Evolutionary conservation across 2,888 invertebrate species (phyloP).

Genomic region (Electrophaes corylata): DNA sequence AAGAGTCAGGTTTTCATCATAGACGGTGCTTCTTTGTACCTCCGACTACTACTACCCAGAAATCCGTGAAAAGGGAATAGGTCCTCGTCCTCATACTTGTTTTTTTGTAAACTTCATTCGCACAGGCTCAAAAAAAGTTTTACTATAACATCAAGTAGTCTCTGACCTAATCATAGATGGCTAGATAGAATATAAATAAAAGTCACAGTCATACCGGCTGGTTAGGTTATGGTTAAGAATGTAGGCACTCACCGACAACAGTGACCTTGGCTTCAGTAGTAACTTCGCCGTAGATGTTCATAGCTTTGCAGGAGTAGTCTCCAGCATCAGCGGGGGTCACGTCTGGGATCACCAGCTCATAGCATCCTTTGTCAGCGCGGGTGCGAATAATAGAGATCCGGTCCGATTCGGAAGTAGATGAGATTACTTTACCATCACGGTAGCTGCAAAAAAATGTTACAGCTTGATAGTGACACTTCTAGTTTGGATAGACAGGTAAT

Average conservation of each 20-base stretch:
- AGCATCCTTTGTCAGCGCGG: conserved; percentile 92
- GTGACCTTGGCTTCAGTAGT: conserved; percentile 90
- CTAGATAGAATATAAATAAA: too few relatives aligned
- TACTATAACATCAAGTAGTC: too few relatives aligned
- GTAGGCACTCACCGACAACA: conserved; percentile 87
- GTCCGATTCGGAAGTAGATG: conserved; percentile 86
- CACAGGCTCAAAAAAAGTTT: too few relatives aligned
- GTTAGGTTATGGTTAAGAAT: background rate
- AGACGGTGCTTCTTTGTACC: too few relatives aligned
- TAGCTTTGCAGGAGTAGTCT: conserved; percentile 92
- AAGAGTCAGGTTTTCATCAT: too few relatives aligned
- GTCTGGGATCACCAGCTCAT: conserved; percentile 93
- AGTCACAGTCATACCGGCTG: background rate
- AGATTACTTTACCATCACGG: conserved; percentile 91
- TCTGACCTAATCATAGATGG: too few relatives aligned
- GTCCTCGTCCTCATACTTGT: too few relatives aligned
- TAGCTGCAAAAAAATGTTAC: conserved; percentile 87
- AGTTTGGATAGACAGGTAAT: too few relatives aligned
- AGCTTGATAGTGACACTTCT: background rate
- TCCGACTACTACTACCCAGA: too few relatives aligned
- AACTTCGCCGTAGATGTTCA: conserved; percentile 91
- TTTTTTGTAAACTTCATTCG: too few relatives aligned
- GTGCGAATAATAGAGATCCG: conserved; percentile 89
- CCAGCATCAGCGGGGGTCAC: conserved; percentile 92
- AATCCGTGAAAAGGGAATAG: too few relatives aligned